Base-by-base conservation (phyloP, 92 coral and sea anemone genomes). In the Heliopora coerulea region DNA sequence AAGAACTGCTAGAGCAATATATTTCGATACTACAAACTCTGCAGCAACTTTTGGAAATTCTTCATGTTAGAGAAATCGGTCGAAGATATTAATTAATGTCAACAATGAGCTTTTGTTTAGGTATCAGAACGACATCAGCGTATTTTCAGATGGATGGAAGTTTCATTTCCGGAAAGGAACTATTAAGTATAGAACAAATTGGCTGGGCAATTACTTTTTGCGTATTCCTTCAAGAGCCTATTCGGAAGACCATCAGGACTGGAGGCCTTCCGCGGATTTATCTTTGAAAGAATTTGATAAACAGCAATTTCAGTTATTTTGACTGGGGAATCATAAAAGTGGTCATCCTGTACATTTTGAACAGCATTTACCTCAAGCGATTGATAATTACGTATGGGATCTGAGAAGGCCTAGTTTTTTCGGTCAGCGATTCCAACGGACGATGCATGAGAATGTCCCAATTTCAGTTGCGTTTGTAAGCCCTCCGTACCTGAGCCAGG, bases 241-340 rank as follows among this genome's bases (percentile, higher is more conserved):
- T 62, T 62, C 18, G 69, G 69, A 3, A 62, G 11, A 3, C 69
- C 39, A 37, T 62, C 69, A 2, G 69, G 69, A 7, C 69, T 48
- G 4, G 69, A 33, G 19, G 69, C 48, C 18, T 62, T 62, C 18
- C 28, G 69, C 14, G 69, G 69, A 17, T 62, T 62, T 20, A 62
- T 24, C 18, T 39, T 62, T 19, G 24, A 33, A 30, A 62, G 69
- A 8, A 33, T 18, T 19, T 30, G 30, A 3, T 33, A 33, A 30
- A 33, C 73, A 40, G 17, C 73, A 13, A 41, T 41, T 64, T 65
- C 20, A n/a, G n/a, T n/a, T n/a, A n/a, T n/a, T n/a, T n/a, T n/a
- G n/a, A n/a, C n/a, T n/a, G n/a, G n/a, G 48, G 73, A 33, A 34
- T 26, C 56, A 46, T 40, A 13, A 33, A 39, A 21, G 24, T 21